A percentile compares a stretch with the other conserved stretches of the same genome.
phyloP scores from a whole-genome alignment of 2,888 invertebrate genomes.

The Cynaeus angustus region DNA sequence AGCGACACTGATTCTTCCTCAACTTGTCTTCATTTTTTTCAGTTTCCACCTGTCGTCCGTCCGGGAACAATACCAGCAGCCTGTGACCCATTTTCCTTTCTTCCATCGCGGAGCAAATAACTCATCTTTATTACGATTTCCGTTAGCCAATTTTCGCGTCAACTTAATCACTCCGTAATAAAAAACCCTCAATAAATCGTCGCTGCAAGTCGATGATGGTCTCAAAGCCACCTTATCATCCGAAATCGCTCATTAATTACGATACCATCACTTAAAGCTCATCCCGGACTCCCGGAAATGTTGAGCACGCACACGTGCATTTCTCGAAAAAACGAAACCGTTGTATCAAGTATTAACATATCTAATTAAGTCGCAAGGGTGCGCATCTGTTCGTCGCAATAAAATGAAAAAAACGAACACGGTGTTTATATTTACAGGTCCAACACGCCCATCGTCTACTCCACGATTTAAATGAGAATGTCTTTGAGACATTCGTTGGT shows the following conservation, averaged over 20 bases:
- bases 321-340: constrained; percentile 4
- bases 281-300: constrained; percentile 4
- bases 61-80: too few relatives aligned
- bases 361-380: constrained; percentile 4
- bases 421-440: constrained; percentile 5
- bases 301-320: constrained; percentile 2
- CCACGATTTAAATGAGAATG: constrained; percentile 5
- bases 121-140: not conserved
- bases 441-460: constrained; percentile 5
- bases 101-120: too few relatives aligned
- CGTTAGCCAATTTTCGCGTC: constrained; percentile 2
- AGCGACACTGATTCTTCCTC: constrained; percentile 7
- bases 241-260: not conserved
- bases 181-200: not conserved
- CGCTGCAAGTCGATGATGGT: not conserved
- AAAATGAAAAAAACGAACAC: not conserved
- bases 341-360: constrained; percentile 4
- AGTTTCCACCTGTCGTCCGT: too few relatives aligned
- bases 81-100: not conserved
- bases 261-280: constrained; percentile 4
- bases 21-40: too few relatives aligned
- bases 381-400: constrained; percentile 4
- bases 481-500: constrained; percentile 34
- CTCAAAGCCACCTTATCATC: not conserved
- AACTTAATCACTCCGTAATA: not conserved